Evolutionary conservation across 2,888 invertebrate species (phyloP).

Genomic region (Andrena flavipes): DNA sequence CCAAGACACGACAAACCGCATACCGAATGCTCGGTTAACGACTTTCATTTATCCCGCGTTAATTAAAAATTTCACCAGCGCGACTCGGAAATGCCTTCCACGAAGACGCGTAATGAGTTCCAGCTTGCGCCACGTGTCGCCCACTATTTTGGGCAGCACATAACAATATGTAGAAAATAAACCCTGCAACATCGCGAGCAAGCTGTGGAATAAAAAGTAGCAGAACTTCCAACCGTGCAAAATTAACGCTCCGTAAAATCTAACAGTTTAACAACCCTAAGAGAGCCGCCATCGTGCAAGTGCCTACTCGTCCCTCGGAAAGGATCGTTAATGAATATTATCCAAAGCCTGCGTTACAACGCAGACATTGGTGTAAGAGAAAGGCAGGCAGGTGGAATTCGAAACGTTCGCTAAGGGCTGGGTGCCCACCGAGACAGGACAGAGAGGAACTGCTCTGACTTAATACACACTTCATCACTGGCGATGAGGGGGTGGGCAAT

Average conservation of each 20-base stretch:
- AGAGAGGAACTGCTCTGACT: slow-evolving; percentile 27
- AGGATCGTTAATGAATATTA: slow-evolving; percentile 43
- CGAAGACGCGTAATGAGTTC: slow-evolving; percentile 20
- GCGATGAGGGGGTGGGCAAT: slow-evolving; percentile 42
- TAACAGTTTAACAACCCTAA: neutral
- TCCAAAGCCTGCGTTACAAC: neutral
- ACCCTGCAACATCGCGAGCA: neutral
- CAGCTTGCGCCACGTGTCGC: neutral
- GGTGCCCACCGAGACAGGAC: neutral
- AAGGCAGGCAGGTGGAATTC: slow-evolving; percentile 10
- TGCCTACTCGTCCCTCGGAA: neutral
- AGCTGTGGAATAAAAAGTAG: neutral
- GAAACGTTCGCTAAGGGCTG: slow-evolving; percentile 3
- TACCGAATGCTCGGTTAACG: slow-evolving; percentile 22
- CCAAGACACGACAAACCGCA: slow-evolving; percentile 18
- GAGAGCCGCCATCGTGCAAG: slow-evolving; percentile 23
- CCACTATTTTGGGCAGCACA: no score
- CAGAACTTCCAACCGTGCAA: neutral
- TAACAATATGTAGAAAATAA: no score
- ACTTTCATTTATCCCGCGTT: slow-evolving; percentile 53
- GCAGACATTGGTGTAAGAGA: neutral
- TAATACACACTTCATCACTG: slow-evolving; percentile 48
- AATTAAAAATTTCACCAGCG: slow-evolving; percentile 53
- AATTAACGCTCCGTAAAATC: slow-evolving; percentile 14
- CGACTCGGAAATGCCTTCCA: neutral